These are phyloP conservation scores for Drosophila sechellia DNA, from an alignment of 1,140 invertebrate genomes.

Conservation along the genomic window DNA sequence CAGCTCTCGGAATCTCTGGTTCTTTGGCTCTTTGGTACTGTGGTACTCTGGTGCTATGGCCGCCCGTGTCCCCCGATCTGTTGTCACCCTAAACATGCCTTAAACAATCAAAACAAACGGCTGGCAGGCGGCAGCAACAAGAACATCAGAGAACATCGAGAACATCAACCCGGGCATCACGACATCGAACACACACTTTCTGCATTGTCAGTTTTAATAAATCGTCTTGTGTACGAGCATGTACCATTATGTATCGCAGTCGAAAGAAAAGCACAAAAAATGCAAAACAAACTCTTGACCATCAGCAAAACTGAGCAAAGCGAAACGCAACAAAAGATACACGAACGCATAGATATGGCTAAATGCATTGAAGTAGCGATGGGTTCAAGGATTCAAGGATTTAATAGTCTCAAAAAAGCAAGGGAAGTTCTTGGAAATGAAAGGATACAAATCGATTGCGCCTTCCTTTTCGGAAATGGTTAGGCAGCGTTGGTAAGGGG, in stretches of 20 bases:
- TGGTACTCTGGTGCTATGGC: neutral
- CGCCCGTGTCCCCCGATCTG: slow-evolving; percentile 1
- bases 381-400: neutral
- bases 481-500: neutral
- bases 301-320: neutral
- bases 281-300: slow-evolving; percentile 23
- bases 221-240: slow-evolving; percentile 27
- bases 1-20: neutral
- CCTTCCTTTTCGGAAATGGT: neutral
- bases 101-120: slow-evolving; percentile 53
- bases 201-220: slow-evolving; percentile 54
- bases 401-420: too few relatives aligned
- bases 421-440: too few relatives aligned
- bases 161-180: neutral
- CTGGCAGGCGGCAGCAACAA: slow-evolving; percentile 2
- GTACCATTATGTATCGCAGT: slow-evolving; percentile 3
- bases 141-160: neutral
- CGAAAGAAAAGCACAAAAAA: slow-evolving; percentile 10
- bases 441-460: neutral
- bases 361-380: neutral
- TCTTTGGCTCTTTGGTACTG: neutral
- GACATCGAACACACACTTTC: slow-evolving; percentile 14
- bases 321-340: slow-evolving; percentile 12
- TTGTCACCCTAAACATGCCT: slow-evolving; percentile 38
- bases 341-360: slow-evolving; percentile 1